phyloP scores from a whole-genome alignment of 1,140 invertebrate genomes.

The Stegodyphus mimosarum region DNA sequence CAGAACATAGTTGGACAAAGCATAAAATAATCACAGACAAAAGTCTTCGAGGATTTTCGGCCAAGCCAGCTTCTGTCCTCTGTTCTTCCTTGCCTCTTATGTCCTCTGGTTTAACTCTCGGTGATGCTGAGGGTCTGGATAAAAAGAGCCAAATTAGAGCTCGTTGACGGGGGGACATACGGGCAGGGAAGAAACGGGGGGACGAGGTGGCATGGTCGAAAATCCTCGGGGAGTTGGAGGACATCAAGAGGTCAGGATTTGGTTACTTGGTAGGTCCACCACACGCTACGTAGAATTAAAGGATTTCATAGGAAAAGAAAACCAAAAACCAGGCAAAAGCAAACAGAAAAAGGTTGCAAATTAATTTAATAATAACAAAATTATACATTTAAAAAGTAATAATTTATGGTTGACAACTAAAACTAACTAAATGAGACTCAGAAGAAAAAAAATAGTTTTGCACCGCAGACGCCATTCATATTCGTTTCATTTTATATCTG shows the following conservation, averaged over 20 bases:
- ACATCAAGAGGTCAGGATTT: not conserved
- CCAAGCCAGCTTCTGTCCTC: not conserved
- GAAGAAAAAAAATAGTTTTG: too few species aligned
- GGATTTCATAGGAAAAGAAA: not conserved
- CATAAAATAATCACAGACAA: too few species aligned
- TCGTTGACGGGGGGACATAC: not conserved
- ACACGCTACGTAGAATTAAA: not conserved
- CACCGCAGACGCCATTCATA: too few species aligned
- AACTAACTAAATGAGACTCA: too few species aligned
- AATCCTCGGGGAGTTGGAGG: slow-evolving; percentile 21
- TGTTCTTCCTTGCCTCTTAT: not conserved
- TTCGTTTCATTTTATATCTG: too few species aligned
- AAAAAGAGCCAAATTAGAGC: slow-evolving; percentile 20
- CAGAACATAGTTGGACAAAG: too few species aligned
- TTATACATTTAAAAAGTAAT: too few species aligned
- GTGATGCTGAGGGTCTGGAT: slow-evolving; percentile 42
- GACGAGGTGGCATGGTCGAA: slow-evolving; percentile 27
- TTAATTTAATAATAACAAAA: too few species aligned
- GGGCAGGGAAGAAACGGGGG: not conserved
- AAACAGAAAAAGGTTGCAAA: too few species aligned
- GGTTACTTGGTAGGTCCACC: slow-evolving; percentile 12
- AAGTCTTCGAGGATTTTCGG: slow-evolving; percentile 13
- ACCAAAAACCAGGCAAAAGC: not conserved
- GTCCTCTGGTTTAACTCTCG: slow-evolving; percentile 17
- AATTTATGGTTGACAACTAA: too few species aligned